Percentiles rank a stretch among this genome's conserved stretches.
Conservation (phyloP, 1,140 invertebrate genomes). For the Drosophila sechellia region DNA sequence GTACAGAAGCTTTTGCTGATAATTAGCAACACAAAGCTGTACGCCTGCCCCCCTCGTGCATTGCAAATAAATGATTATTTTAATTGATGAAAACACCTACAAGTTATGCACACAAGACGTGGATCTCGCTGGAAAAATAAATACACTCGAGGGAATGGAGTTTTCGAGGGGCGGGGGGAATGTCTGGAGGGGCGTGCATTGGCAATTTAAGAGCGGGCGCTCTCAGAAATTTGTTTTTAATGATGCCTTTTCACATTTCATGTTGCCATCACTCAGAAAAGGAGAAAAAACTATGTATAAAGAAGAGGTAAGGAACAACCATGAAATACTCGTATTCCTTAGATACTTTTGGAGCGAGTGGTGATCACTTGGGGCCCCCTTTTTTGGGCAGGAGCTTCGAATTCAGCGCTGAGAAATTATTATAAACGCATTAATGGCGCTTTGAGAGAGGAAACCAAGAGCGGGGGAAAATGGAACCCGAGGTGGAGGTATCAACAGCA, state of each 20-base stretch:
- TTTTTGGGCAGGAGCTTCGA: constrained; percentile 36
- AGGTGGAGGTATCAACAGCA: constrained; percentile 66
- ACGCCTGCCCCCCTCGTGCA: constrained; percentile 43
- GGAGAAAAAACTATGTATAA: background rate
- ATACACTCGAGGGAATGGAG: background rate
- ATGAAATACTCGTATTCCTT: constrained; percentile 26
- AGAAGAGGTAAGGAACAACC: background rate
- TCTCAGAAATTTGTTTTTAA: constrained; percentile 77
- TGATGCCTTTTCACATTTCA: constrained; percentile 76
- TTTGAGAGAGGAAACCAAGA: constrained; percentile 14
- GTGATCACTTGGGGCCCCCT: constrained; percentile 24
- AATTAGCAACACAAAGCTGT: constrained; percentile 32
- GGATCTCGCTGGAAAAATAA: constrained; percentile 7
- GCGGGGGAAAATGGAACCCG: background rate
- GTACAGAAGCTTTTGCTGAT: constrained; percentile 41
- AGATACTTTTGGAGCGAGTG: constrained; percentile 23
- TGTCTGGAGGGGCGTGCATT: constrained; percentile 41
- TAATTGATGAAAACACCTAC: constrained; percentile 81
- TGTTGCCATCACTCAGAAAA: constrained; percentile 61
- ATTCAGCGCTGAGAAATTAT: constrained; percentile 75
- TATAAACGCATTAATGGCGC: constrained; percentile 83
- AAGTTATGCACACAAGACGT: constrained; percentile 46
- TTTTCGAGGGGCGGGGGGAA: background rate
- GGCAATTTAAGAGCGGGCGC: constrained; percentile 72
- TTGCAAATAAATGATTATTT: constrained; percentile 79